A percentile compares a stretch with the other conserved stretches of the same genome.
Conservation (phyloP, 2,797 vertebrate genomes). For the Alcedo atthis region DNA sequence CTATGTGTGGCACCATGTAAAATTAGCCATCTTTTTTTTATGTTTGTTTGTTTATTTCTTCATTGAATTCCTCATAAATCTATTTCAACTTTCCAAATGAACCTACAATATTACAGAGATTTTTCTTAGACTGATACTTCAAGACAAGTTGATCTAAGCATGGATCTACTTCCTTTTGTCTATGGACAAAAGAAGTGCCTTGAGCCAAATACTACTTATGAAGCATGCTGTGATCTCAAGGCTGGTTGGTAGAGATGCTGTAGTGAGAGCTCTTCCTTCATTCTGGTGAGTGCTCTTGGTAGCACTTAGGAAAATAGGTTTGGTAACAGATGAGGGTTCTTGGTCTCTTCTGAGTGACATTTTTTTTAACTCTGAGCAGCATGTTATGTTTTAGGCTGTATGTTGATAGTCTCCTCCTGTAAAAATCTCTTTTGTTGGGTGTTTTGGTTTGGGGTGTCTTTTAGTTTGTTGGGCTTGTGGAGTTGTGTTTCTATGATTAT, state of each 20-base stretch:
- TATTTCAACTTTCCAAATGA: slow-evolving; percentile 6
- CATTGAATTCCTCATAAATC: slow-evolving; percentile 18
- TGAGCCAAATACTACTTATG: background rate
- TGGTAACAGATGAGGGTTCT: background rate
- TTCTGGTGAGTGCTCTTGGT: background rate
- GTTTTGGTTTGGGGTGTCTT: background rate
- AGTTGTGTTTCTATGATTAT: background rate
- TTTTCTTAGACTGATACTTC: background rate
- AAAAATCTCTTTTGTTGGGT: background rate
- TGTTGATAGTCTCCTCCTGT: background rate
- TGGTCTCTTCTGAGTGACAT: background rate
- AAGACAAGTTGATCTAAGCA: background rate
- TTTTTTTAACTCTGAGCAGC: background rate
- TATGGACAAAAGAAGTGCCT: background rate
- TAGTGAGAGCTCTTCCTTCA: background rate
- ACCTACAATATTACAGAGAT: background rate
- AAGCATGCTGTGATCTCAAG: background rate
- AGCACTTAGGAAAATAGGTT: background rate
- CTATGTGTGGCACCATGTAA: slow-evolving; percentile 30
- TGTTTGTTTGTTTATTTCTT: background rate
- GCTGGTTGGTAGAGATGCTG: background rate
- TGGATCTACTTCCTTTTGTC: background rate
- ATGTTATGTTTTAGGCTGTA: background rate
- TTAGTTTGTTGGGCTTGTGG: background rate
- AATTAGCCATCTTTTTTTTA: background rate